Evolutionary conservation across 2,888 invertebrate species (phyloP).

Genomic region (Sphinx pinastri): DNA sequence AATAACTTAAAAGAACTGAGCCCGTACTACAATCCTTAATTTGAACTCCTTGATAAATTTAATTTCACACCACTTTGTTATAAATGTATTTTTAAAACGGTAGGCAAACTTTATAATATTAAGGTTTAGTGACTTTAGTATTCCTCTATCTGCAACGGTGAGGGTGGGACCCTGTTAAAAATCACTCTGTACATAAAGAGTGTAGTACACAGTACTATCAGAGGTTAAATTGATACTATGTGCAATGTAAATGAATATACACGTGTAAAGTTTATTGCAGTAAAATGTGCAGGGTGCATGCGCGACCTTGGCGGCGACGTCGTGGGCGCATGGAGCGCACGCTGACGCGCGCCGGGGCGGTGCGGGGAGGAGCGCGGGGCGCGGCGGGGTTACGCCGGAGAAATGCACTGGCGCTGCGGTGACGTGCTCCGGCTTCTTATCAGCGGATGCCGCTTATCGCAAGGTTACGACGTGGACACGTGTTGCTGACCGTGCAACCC

Average conservation of each 20-base stretch:
- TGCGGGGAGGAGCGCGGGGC: slow-evolving; percentile 32
- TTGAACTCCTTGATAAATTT: no score
- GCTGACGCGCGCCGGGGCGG: slow-evolving; percentile 30
- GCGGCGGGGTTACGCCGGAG: slow-evolving; percentile 43
- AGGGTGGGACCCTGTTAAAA: no score
- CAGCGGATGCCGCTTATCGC: slow-evolving; percentile 73
- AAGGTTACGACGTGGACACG: slow-evolving; percentile 65
- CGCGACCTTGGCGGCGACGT: slow-evolving; percentile 55
- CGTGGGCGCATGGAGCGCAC: slow-evolving; percentile 38
- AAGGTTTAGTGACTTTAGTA: no score
- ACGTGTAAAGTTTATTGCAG: slow-evolving; percentile 67
- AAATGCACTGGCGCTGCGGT: slow-evolving; percentile 63
- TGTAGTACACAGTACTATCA: slow-evolving; percentile 6
- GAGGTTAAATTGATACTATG: slow-evolving; percentile 17
- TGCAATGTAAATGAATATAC: slow-evolving; percentile 38
- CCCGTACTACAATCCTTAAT: no score
- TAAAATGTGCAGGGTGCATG: slow-evolving; percentile 56
- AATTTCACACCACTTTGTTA: no score
- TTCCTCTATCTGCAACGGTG: no score
- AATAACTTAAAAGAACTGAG: no score
- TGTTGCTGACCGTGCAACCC: slow-evolving; percentile 34
- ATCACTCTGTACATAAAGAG: not conserved
- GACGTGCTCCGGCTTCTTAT: slow-evolving; percentile 62
- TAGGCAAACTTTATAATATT: no score
- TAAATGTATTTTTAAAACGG: no score